These are phyloP conservation scores for Diachasma alloeum DNA, from an alignment of 1,140 invertebrate genomes.

Conservation along the genomic window DNA sequence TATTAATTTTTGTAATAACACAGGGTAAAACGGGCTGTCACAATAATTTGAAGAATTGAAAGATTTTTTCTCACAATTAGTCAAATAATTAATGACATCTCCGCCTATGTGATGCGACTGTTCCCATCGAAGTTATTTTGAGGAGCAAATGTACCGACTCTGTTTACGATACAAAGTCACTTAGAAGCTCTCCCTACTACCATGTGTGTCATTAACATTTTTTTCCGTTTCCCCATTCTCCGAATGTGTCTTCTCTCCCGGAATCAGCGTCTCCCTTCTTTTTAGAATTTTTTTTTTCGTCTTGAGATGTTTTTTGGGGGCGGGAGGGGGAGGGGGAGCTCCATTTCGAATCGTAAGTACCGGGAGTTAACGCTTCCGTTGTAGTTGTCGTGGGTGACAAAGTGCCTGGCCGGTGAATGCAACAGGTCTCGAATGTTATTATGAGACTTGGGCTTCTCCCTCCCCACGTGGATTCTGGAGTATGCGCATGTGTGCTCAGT, in stretches of 20 bases:
- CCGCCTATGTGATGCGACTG: neutral
- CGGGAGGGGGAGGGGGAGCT: neutral
- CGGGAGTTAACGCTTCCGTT: neutral
- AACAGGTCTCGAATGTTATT: conserved; percentile 26
- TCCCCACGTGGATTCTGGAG: neutral
- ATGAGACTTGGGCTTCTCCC: neutral
- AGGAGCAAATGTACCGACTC: neutral
- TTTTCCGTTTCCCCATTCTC: conserved; percentile 22
- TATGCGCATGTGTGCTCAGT: neutral
- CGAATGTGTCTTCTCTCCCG: conserved; percentile 11
- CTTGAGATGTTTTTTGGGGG: neutral
- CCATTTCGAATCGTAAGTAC: neutral
- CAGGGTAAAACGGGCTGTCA: no score
- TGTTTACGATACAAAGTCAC: neutral
- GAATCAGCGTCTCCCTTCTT: conserved; percentile 3
- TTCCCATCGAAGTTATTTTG: neutral
- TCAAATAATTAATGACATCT: neutral
- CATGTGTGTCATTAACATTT: conserved; percentile 50
- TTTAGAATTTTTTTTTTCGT: neutral
- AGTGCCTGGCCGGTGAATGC: neutral
- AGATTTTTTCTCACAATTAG: no score
- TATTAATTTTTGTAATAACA: no score
- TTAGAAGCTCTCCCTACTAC: conserved; percentile 31
- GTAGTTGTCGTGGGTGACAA: conserved; percentile 16
- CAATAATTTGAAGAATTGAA: no score